Evolutionary conservation across 2,797 vertebrate species (phyloP), one percentile per base, ranked within the genome.

Genomic region (Notoglanidium macrostoma): DNA sequence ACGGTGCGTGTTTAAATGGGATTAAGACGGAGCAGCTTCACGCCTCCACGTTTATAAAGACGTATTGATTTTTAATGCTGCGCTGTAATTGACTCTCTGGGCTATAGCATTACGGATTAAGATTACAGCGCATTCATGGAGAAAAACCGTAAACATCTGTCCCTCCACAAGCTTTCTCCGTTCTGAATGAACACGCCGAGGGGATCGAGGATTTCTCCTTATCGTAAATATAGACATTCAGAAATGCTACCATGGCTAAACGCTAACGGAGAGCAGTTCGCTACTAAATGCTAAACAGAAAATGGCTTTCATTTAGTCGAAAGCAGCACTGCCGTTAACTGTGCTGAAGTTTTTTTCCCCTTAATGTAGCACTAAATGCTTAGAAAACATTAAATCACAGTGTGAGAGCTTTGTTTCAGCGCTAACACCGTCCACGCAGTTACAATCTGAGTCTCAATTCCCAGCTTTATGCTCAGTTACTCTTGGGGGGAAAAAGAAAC

Each of bases 21-120:
- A 94, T 94, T 92, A 94, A 94, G 92, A 94, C 91, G 92, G 91
- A 94, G 90, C 90, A 90, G 92, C 93, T 92, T 92, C 81, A 93
- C 79, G 57, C 70, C 67, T 93, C 92, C 86, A 90, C 87, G 92
- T 93, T 92, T 94, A 94, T 94, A 93, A 94, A 91, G 89, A 93
- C 92, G 92, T 92, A 94, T 92, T 91, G 93, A 93, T 94, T 95
- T 92, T 89, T 92, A 95, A 94, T 92, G 92, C 91, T 91, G 92
- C 88, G 88, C 92, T 90, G 91, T 92, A 93, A 95, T 94, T 92
- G 91, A 91, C 89, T 92, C 89, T 88, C 90, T 57, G 26, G 46
- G 77, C 70, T 51, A 65, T 40, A 59, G 63, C 86, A 83, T 77
- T 84, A 54, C 70, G 73, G 87, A 79, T 84, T 87, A 79, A 85